Evolutionary conservation across 2,797 vertebrate species (phyloP).

Genomic region (Adrianichthys oophorus): DNA sequence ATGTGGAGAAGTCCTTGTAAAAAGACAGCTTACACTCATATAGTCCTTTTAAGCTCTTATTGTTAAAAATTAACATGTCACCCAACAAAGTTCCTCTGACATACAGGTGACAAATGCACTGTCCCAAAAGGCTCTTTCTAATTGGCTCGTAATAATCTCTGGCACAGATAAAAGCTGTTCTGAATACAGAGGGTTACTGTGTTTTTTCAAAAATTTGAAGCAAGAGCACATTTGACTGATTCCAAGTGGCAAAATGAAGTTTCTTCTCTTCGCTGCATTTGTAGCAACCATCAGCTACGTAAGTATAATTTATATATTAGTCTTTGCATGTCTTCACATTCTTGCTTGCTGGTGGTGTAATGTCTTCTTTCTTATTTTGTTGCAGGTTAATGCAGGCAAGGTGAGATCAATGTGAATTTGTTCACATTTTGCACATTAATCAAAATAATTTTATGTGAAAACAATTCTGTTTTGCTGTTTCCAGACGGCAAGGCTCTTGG

Average conservation of each 20-base stretch:
- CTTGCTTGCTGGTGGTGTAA: constrained; percentile 17
- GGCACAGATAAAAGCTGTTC: constrained; percentile 61
- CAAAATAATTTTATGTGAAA: neutral
- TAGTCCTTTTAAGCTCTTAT: constrained; percentile 25
- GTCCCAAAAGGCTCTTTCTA: constrained; percentile 51
- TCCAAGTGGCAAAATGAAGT: constrained; percentile 60
- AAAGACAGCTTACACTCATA: constrained; percentile 4
- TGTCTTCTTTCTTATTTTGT: constrained; percentile 19
- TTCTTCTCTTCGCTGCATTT: constrained; percentile 46
- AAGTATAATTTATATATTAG: constrained; percentile 38
- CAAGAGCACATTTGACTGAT: constrained; percentile 17
- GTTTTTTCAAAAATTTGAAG: constrained; percentile 12
- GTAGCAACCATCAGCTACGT: constrained; percentile 50
- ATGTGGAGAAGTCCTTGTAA: constrained; percentile 11
- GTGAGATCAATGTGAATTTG: constrained; percentile 37
- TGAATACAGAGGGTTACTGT: constrained; percentile 19
- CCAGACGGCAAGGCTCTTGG: constrained; percentile 50
- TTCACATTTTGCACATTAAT: neutral
- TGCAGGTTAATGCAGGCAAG: constrained; percentile 69
- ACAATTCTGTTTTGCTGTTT: neutral
- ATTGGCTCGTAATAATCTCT: constrained; percentile 63
- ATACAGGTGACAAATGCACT: constrained; percentile 49
- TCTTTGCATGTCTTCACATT: constrained; percentile 11
- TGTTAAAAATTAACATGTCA: constrained; percentile 35
- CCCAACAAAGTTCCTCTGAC: constrained; percentile 31